Conservation (phyloP, 2,888 invertebrate genomes). For the Pimpla rufipes region DNA sequence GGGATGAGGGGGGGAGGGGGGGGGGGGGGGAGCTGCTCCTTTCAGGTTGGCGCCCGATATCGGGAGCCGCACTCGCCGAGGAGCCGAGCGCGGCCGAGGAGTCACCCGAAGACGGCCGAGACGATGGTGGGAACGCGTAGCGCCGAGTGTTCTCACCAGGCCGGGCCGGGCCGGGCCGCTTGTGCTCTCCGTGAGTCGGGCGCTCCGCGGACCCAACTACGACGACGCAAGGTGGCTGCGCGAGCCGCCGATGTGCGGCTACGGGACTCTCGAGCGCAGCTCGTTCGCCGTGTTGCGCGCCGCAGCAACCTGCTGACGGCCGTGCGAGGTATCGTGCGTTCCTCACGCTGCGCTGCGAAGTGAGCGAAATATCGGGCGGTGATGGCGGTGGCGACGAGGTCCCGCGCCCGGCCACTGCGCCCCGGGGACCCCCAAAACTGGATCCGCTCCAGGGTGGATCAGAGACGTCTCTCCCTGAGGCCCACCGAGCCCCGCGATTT, state of each 20-base stretch:
- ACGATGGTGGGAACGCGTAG: conserved; percentile 85
- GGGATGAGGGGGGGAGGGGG: conserved; percentile 18
- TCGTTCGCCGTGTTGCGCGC: conserved; percentile 46
- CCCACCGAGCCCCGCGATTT: neutral
- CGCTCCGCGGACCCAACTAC: conserved; percentile 54
- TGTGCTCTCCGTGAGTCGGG: conserved; percentile 49
- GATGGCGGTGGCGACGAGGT: conserved; percentile 18
- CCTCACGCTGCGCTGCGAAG: conserved; percentile 71
- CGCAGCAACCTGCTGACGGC: conserved; percentile 68
- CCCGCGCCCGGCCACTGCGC: neutral
- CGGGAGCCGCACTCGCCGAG: conserved; percentile 70
- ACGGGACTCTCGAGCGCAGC: conserved; percentile 60
- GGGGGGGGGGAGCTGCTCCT: conserved; percentile 70
- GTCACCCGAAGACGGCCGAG: conserved; percentile 82
- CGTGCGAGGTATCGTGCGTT: conserved; percentile 55
- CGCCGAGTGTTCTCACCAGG: conserved; percentile 84
- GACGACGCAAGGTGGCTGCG: conserved; percentile 71
- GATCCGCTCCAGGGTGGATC: conserved; percentile 29
- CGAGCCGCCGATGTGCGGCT: conserved; percentile 47
- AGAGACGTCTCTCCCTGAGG: too few relatives aligned
- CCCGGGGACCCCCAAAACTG: conserved; percentile 40
- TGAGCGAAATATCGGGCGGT: conserved; percentile 66
- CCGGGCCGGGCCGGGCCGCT: conserved; percentile 48
- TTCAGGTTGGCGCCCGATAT: conserved; percentile 76
- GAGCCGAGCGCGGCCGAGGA: conserved; percentile 79